Base-by-base conservation (phyloP, 2,797 vertebrate genomes). In the Enteromius thamalakanensis region DNA sequence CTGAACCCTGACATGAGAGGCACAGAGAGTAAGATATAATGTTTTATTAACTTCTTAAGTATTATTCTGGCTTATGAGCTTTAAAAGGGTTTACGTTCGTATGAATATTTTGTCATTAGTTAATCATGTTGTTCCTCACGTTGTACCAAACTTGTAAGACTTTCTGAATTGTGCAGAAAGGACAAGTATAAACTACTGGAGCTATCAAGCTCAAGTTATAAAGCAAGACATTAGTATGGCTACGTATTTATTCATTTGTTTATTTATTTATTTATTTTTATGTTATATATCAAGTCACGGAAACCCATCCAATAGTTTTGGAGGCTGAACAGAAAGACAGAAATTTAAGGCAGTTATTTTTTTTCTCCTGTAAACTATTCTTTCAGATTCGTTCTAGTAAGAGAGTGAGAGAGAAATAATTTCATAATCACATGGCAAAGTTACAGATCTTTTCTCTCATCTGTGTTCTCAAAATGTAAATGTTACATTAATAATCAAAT, bases 1-100 rank as follows among this genome's bases (percentile, higher is more conserved):
- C 76, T 72, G 51, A 76, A 55, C 68, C 34, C 29, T 74, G 71
- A 84, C 26, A 69, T 17, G 32, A 79, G 42, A 68, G 64, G 60
- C 67, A 60, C 37, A 45, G 67, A 47, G 78, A 64, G 67, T 15
- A 49, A 70, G 21, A 62, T 71, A 47, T 21, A 47, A 64, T 47
- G 60, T 65, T 65, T 49, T 34, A 65, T 65, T 29, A 49, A 32
- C 58, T 65, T 47, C 26, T 10, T 14, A 10, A 65, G 32, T 29
- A 32, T 34, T 26, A 10, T 32, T 77, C 19, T 64, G 75, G 45
- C 70, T 74, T 10, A 7, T 7, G 47, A 74, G 29, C 10, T 53
- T 53, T 53, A 53, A 34, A 62, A n/a, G 6, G 11, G 19, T n/a
- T 53, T 0, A 15, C 8, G 29, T 4, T 2, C 42, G 51, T 58